A percentile compares a stretch with the other conserved stretches of the same genome.
These are phyloP conservation scores for Riptortus pedestris DNA, from an alignment of 1,140 invertebrate genomes.

Conservation along the genomic window DNA sequence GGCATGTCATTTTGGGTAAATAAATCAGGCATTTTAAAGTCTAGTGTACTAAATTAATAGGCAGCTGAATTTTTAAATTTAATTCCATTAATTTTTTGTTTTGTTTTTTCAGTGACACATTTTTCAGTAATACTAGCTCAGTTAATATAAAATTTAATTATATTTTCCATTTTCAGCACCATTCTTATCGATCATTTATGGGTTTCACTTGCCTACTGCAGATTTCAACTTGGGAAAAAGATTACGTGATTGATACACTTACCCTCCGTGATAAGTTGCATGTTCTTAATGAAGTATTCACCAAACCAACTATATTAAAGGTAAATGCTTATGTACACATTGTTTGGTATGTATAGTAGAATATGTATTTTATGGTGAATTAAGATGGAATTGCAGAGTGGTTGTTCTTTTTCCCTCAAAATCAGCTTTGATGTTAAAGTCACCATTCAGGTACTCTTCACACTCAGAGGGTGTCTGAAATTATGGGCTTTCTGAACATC, in stretches of 20 bases:
- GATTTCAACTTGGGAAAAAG: conserved; percentile 74
- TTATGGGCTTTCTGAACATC: no score
- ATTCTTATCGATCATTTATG: conserved; percentile 70
- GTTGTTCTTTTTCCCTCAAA: no score
- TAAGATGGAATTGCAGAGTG: no score
- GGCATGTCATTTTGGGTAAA: no score
- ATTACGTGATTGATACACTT: conserved; percentile 88
- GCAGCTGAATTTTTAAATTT: not conserved
- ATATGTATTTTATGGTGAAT: conserved; percentile 9
- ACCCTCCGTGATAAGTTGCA: conserved; percentile 69
- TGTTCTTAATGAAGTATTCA: conserved; percentile 82
- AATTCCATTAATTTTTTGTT: not conserved
- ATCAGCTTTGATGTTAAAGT: no score
- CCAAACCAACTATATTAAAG: conserved; percentile 82
- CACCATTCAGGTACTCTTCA: no score
- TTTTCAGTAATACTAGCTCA: no score
- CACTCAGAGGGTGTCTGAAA: no score
- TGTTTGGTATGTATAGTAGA: not conserved
- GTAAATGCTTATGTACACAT: no score
- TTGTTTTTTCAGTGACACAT: not conserved
- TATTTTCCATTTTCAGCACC: conserved; percentile 48
- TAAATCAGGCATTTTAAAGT: no score
- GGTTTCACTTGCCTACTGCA: conserved; percentile 90
- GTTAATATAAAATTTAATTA: no score
- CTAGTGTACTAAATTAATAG: no score